Base-by-base conservation (phyloP, 53 echinoderm and acorn worm genomes). In the Mesocentrotus franciscanus region DNA sequence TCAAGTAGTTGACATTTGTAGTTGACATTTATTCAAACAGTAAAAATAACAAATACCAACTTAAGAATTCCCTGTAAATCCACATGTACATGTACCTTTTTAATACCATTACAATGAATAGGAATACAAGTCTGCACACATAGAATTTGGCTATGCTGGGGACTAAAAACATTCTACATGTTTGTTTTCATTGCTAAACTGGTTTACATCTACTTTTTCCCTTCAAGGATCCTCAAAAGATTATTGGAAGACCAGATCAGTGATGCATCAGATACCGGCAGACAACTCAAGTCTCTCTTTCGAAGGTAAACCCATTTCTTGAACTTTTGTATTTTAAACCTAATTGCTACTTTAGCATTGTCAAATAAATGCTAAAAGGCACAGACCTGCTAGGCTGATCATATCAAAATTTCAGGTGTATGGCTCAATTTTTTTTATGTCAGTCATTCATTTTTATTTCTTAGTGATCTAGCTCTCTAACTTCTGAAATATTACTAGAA, bases 241-340 rank as follows among this genome's bases (percentile, higher is more conserved):
- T 92, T 92, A 39, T 22, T 92, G 18, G 92, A 92, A 22, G 33
- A 22, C 1, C 33, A 66, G 70, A 92, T 92, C 30, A 66, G 33
- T 66, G 92, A 92, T 66, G 92, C 64, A 92, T 35, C 61, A 35
- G 92, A 92, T 22, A 35, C 34, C 11, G 92, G 71, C 16, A 92
- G 90, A 29, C 58, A 17, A 70, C 22, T 66, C 24, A 92, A 35
- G 30, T 32, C 92, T 70, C 92, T 92, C 35, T 92, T 92, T 27
- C 30, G 92, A 68, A 92, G 92, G 92, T 92, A 90, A 62, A 49
- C 49, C 2, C 49, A 49, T 49, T 49, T 6, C 2, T 49, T 49
- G 3, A 49, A 49, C 49, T 49, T 49, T 49, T 49, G 49, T 4
- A 39, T 39, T 39, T 39, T 39, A 39, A 49, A 49, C 49, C 49